These are phyloP conservation scores for Seriola aureovittata DNA, from an alignment of 2,113 vertebrate species.

Conservation along the genomic window DNA sequence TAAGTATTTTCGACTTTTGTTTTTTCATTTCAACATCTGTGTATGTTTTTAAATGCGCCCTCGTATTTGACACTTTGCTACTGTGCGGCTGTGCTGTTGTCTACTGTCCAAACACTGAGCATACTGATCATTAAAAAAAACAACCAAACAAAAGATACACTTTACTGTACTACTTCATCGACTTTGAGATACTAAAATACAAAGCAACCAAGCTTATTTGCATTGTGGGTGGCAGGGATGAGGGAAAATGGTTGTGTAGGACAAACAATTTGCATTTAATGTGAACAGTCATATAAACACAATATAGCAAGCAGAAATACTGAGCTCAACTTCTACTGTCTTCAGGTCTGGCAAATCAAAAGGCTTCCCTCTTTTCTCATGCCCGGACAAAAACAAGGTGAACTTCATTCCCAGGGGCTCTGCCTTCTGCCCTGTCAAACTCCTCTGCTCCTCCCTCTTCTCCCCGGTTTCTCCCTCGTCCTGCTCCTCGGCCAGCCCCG, in stretches of 20 bases:
- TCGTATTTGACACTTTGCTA: not conserved
- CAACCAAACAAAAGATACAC: not conserved
- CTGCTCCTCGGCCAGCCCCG: constrained; percentile 43
- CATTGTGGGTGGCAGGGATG: constrained; percentile 33
- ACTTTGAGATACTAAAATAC: not conserved
- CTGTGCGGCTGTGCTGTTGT: not conserved
- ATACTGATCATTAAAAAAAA: not conserved
- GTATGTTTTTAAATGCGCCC: not conserved
- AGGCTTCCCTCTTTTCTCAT: constrained; percentile 96
- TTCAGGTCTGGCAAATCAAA: constrained; percentile 91
- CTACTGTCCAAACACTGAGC: not conserved
- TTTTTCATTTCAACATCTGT: not conserved
- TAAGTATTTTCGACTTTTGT: constrained; percentile 83
- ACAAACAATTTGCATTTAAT: constrained; percentile 5
- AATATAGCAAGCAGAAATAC: constrained; percentile 1
- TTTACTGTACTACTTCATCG: not conserved
- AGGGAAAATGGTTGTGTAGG: not conserved
- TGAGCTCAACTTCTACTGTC: constrained; percentile 45
- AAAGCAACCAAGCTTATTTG: constrained; percentile 19
- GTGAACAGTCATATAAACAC: not conserved
- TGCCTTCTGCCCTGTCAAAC: constrained; percentile 97
- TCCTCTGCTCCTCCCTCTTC: constrained; percentile 89
- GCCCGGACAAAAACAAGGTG: constrained; percentile 99
- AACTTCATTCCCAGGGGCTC: constrained; percentile 97
- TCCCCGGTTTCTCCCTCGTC: constrained; percentile 81